Percentiles rank a stretch among this genome's conserved stretches.
Conservation (phyloP, 1,140 invertebrate species). For the Psix sp. region DNA sequence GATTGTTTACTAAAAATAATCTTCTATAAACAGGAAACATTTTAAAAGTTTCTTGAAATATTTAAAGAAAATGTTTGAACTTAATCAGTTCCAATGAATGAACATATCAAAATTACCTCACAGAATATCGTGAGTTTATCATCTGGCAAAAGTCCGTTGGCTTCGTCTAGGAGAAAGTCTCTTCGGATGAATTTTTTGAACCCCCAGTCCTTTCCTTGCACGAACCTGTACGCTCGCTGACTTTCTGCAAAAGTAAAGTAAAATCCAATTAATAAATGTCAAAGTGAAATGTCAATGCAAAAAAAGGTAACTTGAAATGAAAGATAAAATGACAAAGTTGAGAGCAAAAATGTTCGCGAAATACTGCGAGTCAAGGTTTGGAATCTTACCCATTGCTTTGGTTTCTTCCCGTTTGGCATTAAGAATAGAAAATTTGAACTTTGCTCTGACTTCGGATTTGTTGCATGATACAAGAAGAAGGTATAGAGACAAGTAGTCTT, state of each 20-base stretch:
- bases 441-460: constrained; percentile 99
- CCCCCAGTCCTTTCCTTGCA: constrained; percentile 99
- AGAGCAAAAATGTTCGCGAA: too few relatives aligned
- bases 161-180: constrained; percentile 98
- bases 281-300: constrained; percentile 37
- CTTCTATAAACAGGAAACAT: too few relatives aligned
- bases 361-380: too few relatives aligned
- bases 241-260: constrained; percentile 80
- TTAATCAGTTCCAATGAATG: too few relatives aligned
- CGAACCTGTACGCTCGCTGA: constrained; percentile 97
- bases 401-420: constrained; percentile 99
- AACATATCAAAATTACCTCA: constrained; percentile 92
- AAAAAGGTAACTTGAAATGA: neutral
- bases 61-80: neutral
- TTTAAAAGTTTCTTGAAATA: too few relatives aligned
- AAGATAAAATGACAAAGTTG: neutral
- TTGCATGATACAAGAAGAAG: constrained; percentile 99
- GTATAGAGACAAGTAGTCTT: constrained; percentile 99
- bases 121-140: constrained; percentile 99
- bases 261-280: constrained; percentile 44
- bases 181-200: constrained; percentile 99
- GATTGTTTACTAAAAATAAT: too few relatives aligned
- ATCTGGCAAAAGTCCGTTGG: constrained; percentile 97
- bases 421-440: constrained; percentile 99
- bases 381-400: constrained; percentile 95